These are phyloP conservation scores for Pediacus dermestoides DNA, from an alignment of 2,888 invertebrate genomes.

Conservation along the genomic window DNA sequence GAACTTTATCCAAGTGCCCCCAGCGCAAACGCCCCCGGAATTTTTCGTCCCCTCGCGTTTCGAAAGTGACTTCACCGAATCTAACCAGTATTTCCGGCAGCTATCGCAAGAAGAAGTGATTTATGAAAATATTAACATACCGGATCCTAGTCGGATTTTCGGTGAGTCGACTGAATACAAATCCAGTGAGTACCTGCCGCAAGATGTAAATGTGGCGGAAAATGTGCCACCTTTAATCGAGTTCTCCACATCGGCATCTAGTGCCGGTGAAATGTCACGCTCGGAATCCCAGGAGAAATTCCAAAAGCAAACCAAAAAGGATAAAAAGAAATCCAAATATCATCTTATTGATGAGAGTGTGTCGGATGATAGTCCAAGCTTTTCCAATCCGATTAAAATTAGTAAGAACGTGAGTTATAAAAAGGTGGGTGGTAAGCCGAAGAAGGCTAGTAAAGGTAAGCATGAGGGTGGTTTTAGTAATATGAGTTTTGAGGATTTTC, in stretches of 20 bases:
- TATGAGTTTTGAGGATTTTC: conserved; percentile 73
- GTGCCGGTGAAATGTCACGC: not conserved
- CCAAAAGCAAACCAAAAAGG: conserved; percentile 42
- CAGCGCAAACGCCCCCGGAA: conserved; percentile 10
- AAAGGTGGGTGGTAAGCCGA: conserved; percentile 39
- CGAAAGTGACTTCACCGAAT: conserved; percentile 38
- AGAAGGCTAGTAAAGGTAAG: conserved; percentile 36
- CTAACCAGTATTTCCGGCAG: conserved; percentile 20
- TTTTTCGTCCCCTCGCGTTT: conserved; percentile 31
- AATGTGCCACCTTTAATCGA: too few relatives aligned
- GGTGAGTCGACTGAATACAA: too few relatives aligned
- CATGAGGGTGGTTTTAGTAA: conserved; percentile 63
- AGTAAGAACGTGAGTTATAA: conserved; percentile 33
- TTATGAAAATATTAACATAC: conserved; percentile 33
- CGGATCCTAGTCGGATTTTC: conserved; percentile 20
- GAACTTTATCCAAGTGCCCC: conserved; percentile 33
- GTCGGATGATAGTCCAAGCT: conserved; percentile 42
- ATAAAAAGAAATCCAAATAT: conserved; percentile 53
- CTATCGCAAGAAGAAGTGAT: conserved; percentile 22
- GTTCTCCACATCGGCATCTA: too few relatives aligned
- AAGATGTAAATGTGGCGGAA: too few relatives aligned
- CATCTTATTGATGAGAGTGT: conserved; percentile 52
- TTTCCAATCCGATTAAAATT: conserved; percentile 14
- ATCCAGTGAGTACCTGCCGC: too few relatives aligned
- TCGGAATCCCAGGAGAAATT: not conserved